These are phyloP conservation scores for Pipistrellus nathusii DNA, from an alignment of 2,797 vertebrate genomes.

Conservation along the genomic window DNA sequence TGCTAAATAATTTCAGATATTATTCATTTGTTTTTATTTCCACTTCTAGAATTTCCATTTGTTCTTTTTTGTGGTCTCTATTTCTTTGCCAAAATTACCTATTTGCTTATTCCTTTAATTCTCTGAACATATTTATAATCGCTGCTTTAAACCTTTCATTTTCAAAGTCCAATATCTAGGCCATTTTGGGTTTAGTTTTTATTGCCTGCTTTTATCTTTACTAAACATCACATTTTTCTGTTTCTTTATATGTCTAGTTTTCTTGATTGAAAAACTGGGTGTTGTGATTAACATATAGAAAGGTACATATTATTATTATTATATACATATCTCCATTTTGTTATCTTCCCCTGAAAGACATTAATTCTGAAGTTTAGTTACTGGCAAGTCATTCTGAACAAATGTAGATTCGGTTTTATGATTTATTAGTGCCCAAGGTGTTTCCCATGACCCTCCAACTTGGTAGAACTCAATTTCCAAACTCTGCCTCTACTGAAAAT, in stretches of 20 bases:
- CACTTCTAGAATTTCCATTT: neutral
- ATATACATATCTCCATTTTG: neutral
- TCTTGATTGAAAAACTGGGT: neutral
- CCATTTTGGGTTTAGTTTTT: neutral
- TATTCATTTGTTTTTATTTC: constrained; percentile 40
- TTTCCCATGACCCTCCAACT: neutral
- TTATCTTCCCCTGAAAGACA: neutral
- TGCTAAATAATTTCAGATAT: neutral
- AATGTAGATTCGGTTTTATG: neutral
- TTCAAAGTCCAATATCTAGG: neutral
- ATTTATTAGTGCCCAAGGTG: neutral
- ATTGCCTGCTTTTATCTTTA: neutral
- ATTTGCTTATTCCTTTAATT: neutral
- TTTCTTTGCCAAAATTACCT: neutral
- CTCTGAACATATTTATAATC: neutral
- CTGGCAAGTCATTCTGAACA: neutral
- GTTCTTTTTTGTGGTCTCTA: neutral
- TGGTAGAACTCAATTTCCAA: neutral
- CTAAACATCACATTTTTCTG: neutral
- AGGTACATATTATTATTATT: neutral
- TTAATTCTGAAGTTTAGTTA: neutral
- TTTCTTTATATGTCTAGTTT: neutral
- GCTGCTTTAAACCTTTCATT: neutral
- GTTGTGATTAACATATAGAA: neutral
- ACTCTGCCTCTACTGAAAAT: neutral